Evolutionary conservation across 2,113 vertebrate genomes (phyloP), one percentile per base, ranked within the genome.

Genomic region (Siniperca chuatsi): DNA sequence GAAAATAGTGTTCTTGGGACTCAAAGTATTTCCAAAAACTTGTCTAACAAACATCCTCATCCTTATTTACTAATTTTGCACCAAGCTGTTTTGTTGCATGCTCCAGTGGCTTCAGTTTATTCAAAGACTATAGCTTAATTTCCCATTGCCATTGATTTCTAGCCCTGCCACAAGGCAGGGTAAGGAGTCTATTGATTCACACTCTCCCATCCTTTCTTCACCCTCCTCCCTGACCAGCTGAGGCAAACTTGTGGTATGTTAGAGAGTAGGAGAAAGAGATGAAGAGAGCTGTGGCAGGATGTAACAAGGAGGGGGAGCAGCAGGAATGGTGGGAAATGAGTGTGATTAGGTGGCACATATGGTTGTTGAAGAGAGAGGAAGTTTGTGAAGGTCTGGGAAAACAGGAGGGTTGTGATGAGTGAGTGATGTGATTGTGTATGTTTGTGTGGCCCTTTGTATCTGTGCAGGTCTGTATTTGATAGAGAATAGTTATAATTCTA

Each of bases 111-210:
- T 84, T 87, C 84, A 87, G 91, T 92, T 90, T 93, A 94, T 95
- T 94, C 92, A 90, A 84, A 92, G 88, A 92, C 88, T 87, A 94
- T 83, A 81, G 86, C 89, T 92, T 94, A 76, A 91, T 94, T 94
- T 93, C 90, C 93, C 65, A 29, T 90, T 89, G 72, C 68, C 84
- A 94, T 95, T 90, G 92, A 95, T 95, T 93, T 90, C 62, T 68
- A 69, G 78, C 71, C n/a, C 60, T 37, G 75, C 89, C 86, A 88
- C 86, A 82, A 86, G 89, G 83, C 87, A 71, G 66, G 68, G 87
- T 88, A 92, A 80, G 84, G 82, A 92, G 84, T 44, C 67, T 93
- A 95, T 94, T 89, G 94, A 95, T 94, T 86, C 85, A 73, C 75
- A 35, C 79, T 50, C 70, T 72, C 66, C 18, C 76, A 52, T 74